Evolutionary conservation across 1,140 invertebrate genomes (phyloP), one percentile per base, ranked within the genome.

Genomic region (Neodiprion lecontei): DNA sequence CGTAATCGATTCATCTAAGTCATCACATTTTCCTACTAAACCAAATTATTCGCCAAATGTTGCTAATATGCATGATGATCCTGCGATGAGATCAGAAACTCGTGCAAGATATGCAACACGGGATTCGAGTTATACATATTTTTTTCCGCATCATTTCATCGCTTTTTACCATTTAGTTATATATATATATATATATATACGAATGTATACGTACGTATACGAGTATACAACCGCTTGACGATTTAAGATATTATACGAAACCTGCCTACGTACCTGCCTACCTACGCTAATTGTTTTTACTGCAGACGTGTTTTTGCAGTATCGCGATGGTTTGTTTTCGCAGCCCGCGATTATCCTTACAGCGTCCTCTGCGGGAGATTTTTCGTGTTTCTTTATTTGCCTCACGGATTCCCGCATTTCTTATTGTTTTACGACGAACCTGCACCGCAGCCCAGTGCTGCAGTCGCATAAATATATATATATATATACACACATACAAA

Each of bases 371-470:
- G 53, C n/a, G 53, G 53, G 53, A 61, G 11, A 17, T 61, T 40
- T 40, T 40, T 40, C 28, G 28, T 40, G 53, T 61, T 61, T 61
- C 53, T 61, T 61, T 61, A 61, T 61, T 61, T 61, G 53, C n/a
- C 53, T 61, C 53, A 1, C 14, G 53, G 53, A 61, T 17, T 61
- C 53, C 53, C 53, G 28, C 28, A 17, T 61, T 61, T 61, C 53
- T 61, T 61, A 61, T 61, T 61, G 53, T 61, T 61, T 61, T 61
- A 61, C 53, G 53, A 17, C n/a, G 53, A 61, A 61, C 53, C 53
- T 14, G 11, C 11, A 61, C 11, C 53, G 28, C 28, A 40, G 28
- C 28, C 28, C 2, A 40, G 28, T 40, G 28, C 28, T 40, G 28
- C 53, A 61, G 53, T 61, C 53, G n/a, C 53, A 61, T 61, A 61